Evolutionary conservation across 1,140 invertebrate genomes (phyloP), one percentile per base, ranked within the genome.

Genomic region (Nixonia krombeini): DNA sequence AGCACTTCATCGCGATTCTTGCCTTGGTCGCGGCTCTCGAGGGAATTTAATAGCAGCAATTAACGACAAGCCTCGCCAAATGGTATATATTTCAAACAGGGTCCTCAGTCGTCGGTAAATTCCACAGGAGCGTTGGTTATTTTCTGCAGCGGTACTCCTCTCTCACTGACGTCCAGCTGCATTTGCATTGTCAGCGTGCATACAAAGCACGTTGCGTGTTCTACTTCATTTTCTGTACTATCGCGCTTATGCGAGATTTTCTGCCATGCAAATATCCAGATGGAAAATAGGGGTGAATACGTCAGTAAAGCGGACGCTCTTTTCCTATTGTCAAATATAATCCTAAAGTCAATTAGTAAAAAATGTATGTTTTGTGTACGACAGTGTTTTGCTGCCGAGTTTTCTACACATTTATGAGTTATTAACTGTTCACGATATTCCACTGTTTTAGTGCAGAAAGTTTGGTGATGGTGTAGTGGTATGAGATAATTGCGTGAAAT

Each of bases 31-130:
- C n/a, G n/a, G n/a, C 25, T 46, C 47, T 40, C 50, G 8, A 51
- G 15, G 23, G 46, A 65, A 68, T 65, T 64, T 65, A 72, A 68
- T 65, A 52, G 61, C 70, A 17, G 65, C 62, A 72, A 68, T 72
- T 72, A 65, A 72, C 61, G 46, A 42, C 35, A 37, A 18, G 29
- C 29, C 45, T 33, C 45, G 31, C 42, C 25, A 41, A 40, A 21
- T 8, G 8, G 56, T 35, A 64, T 58, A 61, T 55, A 72, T 64
- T 59, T 66, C 52, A 47, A 53, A 9, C 17, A 28, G 46, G 29
- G 47, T 62, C 53, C 53, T 42, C 55, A 40, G 28, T 53, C 47
- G 51, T 49, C 52, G 40, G 57, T 49, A 55, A 69, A 63, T 69
- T 49, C 58, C 17, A 31, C 65, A 50, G 65, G 58, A 57, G 29